A percentile compares a stretch with the other conserved stretches of the same genome.
These are phyloP conservation scores for Melanerpes formicivorus DNA, from an alignment of 2,113 vertebrate genomes.

Conservation along the genomic window DNA sequence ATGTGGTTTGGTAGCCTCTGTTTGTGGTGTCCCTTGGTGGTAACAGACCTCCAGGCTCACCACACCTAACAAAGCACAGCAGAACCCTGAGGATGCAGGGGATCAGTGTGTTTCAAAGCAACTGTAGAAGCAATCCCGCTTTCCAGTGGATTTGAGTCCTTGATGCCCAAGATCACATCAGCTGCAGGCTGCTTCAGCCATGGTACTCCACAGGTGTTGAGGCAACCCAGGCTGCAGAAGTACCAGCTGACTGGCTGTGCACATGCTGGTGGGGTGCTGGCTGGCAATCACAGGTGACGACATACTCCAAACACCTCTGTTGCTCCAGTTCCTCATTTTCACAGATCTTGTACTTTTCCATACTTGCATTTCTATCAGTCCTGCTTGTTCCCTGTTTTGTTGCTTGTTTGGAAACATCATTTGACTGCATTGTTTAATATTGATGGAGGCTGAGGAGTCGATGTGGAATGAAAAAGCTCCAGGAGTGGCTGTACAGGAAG, in stretches of 20 bases:
- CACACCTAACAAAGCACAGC: neutral
- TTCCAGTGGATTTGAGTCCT: neutral
- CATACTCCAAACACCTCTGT: neutral
- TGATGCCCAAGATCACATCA: rapidly evolving
- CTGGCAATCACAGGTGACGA: neutral
- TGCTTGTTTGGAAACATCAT: neutral
- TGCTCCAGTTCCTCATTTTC: neutral
- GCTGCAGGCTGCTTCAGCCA: neutral
- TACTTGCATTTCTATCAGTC: rapidly evolving
- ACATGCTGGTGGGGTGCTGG: neutral
- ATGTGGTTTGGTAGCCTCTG: neutral
- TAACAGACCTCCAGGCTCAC: neutral
- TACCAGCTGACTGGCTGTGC: neutral
- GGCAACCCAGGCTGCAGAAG: neutral
- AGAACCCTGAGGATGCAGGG: neutral
- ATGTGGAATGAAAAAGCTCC: neutral
- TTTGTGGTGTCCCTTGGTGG: neutral
- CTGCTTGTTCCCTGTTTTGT: neutral
- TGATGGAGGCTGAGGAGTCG: neutral
- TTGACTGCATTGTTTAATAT: neutral
- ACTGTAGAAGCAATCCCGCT: neutral
- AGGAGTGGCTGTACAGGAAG: neutral
- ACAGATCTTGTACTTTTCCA: neutral
- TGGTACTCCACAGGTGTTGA: rapidly evolving
- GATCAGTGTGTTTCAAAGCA: neutral